Evolutionary conservation across 2,888 invertebrate species (phyloP).

Genomic region (Fissipunctia ypsillon): DNA sequence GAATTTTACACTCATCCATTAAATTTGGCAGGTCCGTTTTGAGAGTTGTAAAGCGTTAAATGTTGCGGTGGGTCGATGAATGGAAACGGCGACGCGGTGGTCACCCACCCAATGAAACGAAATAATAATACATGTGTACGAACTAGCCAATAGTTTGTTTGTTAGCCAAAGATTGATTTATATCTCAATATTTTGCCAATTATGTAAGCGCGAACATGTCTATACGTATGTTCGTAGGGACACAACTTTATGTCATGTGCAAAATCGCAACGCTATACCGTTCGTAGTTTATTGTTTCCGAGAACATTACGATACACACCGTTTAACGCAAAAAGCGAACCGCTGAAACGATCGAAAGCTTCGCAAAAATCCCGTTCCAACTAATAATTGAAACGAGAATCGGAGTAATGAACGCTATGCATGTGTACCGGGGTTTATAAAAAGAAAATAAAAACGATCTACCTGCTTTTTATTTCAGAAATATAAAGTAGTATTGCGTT

Average conservation of each 20-base stretch:
- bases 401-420: conserved; percentile 71
- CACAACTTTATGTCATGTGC: conserved; percentile 58
- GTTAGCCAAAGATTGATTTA: conserved; percentile 27
- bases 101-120: conserved; percentile 23
- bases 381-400: conserved; percentile 77
- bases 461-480: conserved; percentile 37
- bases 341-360: conserved; percentile 74
- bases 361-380: conserved; percentile 70
- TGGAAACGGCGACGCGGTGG: conserved; percentile 41
- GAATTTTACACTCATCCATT: conserved; percentile 81
- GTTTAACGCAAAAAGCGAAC: conserved; percentile 81
- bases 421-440: conserved; percentile 57
- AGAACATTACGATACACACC: conserved; percentile 82
- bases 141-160: conserved; percentile 17
- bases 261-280: conserved; percentile 73
- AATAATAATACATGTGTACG: conserved; percentile 40
- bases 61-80: conserved; percentile 58
- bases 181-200: conserved; percentile 26
- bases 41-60: conserved; percentile 74
- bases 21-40: conserved; percentile 78
- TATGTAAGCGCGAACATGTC: conserved; percentile 27
- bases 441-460: conserved; percentile 44
- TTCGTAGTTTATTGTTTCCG: conserved; percentile 80
- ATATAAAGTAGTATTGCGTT: conserved; percentile 22
- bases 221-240: conserved; percentile 48